phyloP scores from a whole-genome alignment of 2,113 vertebrate species.

The Hymenochirus boettgeri region DNA sequence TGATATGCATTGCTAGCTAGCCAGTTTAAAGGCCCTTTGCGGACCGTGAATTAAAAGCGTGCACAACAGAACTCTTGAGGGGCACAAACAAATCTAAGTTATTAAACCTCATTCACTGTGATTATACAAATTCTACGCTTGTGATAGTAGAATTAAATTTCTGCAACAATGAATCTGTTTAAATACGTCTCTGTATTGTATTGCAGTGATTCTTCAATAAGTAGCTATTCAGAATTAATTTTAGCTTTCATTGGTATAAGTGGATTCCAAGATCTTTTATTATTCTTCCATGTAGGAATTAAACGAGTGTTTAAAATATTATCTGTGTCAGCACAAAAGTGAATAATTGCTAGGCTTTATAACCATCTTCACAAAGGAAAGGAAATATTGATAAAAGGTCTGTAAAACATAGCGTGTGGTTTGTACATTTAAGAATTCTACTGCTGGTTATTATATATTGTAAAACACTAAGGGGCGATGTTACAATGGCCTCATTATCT shows the following conservation, averaged over 20 bases:
- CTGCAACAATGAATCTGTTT: slow-evolving; percentile 19
- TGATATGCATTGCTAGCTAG: slow-evolving; percentile 2
- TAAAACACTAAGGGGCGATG: too few relatives aligned
- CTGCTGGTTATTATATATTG: too few relatives aligned
- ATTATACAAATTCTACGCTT: slow-evolving; percentile 1
- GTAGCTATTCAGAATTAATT: slow-evolving; percentile 30
- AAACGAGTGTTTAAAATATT: slow-evolving; percentile 44
- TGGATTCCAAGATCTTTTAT: slow-evolving; percentile 34
- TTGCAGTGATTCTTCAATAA: slow-evolving; percentile 13
- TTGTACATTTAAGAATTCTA: too few relatives aligned
- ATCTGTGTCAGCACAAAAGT: too few relatives aligned
- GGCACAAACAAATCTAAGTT: slow-evolving; percentile 27
- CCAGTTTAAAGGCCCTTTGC: slow-evolving; percentile 5
- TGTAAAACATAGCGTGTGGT: too few relatives aligned
- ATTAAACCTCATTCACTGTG: not conserved
- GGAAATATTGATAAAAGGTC: too few relatives aligned
- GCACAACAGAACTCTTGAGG: slow-evolving; percentile 11
- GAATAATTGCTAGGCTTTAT: too few relatives aligned
- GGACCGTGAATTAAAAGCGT: slow-evolving; percentile 12
- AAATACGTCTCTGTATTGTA: slow-evolving; percentile 16
- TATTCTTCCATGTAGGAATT: slow-evolving; percentile 38
- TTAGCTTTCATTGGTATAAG: slow-evolving; percentile 42
- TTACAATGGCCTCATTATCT: too few relatives aligned
- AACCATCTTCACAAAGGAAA: too few relatives aligned
- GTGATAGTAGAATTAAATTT: not conserved